Evolutionary conservation across 2,797 vertebrate species (phyloP), one percentile per base, ranked within the genome.

Genomic region (Chiloscyllium punctatum): DNA sequence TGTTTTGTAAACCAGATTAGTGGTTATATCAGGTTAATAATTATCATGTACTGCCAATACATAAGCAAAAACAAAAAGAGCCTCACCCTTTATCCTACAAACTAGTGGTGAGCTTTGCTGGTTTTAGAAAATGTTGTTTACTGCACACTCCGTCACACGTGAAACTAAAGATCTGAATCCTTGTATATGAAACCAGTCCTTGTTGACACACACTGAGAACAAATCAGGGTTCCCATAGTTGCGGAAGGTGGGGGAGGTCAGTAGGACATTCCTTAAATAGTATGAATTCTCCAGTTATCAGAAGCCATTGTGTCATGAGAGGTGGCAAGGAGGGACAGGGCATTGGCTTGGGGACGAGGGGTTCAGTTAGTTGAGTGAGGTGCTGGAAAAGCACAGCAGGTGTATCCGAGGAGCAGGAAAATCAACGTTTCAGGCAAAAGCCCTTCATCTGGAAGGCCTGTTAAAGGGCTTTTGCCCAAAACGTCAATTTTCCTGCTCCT

Each of bases 21-120:
- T 72, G 42, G 88, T n/a, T 91, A 66, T 33, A 66, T 33, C 62
- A 21, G 66, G 90, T 92, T 92, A 95, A 95, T 95, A 51, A 95
- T 77, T 77, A 51, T 77, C 48, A 77, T 33, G 21, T 30, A 51
- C 30, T 95, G 71, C 71, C 71, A 95, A 51, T 77, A n/a, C 30
- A 95, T 16, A 77, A 77, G 72, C 69, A 53, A 77, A 77, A 21
- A n/a, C 57, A 2, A 21, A 51, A 53, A 16, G 15, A 74, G 51
- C 48, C 71, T 95, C 16, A 13, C 69, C 94, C 69, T 95, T 57
- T 33, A 77, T 1, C 9, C 94, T 95, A 3, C 77, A 42, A 51
- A 42, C 37, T 62, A 11, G 57, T 13, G 57, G 57, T 62, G 57
- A 62, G 37, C 62, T 9, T 30, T 42, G 37, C n/a, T 91, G 33